Conservation (phyloP, 1,140 invertebrate species). For the Solen grandis region DNA sequence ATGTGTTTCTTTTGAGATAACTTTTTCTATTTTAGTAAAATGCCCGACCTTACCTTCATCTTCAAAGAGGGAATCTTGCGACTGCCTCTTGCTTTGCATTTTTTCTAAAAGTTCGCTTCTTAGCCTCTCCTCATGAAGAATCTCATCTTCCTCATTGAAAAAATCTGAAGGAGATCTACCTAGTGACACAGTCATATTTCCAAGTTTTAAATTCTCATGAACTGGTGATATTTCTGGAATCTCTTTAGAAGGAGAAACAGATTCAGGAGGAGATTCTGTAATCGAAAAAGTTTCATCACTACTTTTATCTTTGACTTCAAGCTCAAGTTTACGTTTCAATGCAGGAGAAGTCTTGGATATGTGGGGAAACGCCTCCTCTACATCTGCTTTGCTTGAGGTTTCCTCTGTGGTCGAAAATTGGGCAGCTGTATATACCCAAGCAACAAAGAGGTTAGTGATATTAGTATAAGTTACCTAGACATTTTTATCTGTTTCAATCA, state of each 20-base stretch:
- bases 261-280: conserved; percentile 68
- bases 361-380: conserved; percentile 77
- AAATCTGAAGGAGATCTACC: conserved; percentile 73
- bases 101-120: conserved; percentile 18
- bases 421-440: conserved; percentile 30
- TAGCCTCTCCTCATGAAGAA: conserved; percentile 24
- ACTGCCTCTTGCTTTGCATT: conserved; percentile 22
- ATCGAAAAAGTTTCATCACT: conserved; percentile 60
- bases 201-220: conserved; percentile 51
- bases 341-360: conserved; percentile 64
- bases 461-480: no score
- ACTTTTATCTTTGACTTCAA: conserved; percentile 57
- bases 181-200: conserved; percentile 61
- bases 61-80: conserved; percentile 30
- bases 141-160: conserved; percentile 41
- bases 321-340: conserved; percentile 60
- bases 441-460: no score
- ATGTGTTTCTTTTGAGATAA: conserved; percentile 41
- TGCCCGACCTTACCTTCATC: conserved; percentile 35
- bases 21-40: conserved; percentile 30
- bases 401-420: conserved; percentile 64
- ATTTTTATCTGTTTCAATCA: no score
- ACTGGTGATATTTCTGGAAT: conserved; percentile 59
- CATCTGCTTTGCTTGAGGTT: conserved; percentile 73
- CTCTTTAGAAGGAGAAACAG: conserved; percentile 61